Evolutionary conservation across 2,113 vertebrate genomes (phyloP), one percentile per base, ranked within the genome.

Genomic region (Pluvianellus socialis): DNA sequence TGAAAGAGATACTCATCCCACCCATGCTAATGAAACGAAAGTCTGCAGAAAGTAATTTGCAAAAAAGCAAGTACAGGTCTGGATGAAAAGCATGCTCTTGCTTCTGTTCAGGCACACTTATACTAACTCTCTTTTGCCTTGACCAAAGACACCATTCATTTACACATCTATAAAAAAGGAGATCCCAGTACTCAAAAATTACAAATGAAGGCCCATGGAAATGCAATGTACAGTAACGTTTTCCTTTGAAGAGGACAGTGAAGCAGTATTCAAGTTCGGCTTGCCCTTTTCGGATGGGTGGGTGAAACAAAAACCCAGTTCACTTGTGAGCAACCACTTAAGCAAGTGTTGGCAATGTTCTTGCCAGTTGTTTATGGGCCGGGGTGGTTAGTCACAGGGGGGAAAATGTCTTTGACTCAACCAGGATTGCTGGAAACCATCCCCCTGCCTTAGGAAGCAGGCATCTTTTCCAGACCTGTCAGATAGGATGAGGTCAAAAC

Each of bases 401-500:
- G 20, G 38, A 32, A 76, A 71, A 73, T 55, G 28, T 11, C 40
- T 75, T 62, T 40, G 58, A 47, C 20, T 76, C 26, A 75, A 42
- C 63, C 12, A 73, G 22, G 30, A 63, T 45, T 74, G 28, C 42
- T 93, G 75, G 72, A 92, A 95, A 77, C 7, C 19, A 49, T 93
- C 21, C 77, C 70, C 83, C 76, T 79, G 35, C 21, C 61, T 91
- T 84, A 88, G 68, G 72, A 95, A 77, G 59, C 38, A 68, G 65
- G 17, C 83, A 61, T 80, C 65, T 82, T 88, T 82, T 81, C 59
- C 74, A 81, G 55, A 86, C 38, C 56, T 93, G 75, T 92, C 79
- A 50, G 35, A 77, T 38, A 59, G 45, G 55, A 94, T 75, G 88
- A 95, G 26, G 83, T 94, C 91, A 95, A 94, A 91, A 65, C 44